Evolutionary conservation across 2,797 vertebrate species (phyloP), one percentile per base, ranked within the genome.

Genomic region (Silurus aristotelis): DNA sequence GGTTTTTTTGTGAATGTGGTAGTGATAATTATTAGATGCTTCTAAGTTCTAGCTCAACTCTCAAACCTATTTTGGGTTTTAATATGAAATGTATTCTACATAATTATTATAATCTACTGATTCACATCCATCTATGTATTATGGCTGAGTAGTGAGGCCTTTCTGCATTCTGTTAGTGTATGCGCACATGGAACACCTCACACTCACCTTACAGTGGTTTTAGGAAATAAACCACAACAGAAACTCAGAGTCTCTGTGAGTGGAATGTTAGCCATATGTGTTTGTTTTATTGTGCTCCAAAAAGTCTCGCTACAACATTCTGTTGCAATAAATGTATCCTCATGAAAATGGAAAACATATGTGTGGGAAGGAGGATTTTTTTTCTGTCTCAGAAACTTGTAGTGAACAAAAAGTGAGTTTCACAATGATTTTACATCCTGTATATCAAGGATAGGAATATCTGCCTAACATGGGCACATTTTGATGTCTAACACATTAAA

Each of bases 191-290:
- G 80, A 71, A 77, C 55, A 27, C 25, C 43, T 66, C 12, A 48
- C 52, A 48, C 22, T 58, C 13, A 27, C 27, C 67, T 25, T 55
- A 46, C 48, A 27, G 15, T 71, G 9, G 80, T 46, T 38, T 61
- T 72, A 80, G 31, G 20, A 43, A n/a, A 73, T 46, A 43, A 79
- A n/a, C n/a, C 58, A 80, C 31, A 38, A 17, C 56, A 72, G 55
- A 80, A 78, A 70, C n/a, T 66, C 14, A 81, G 31, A 48, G 66
- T 25, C 20, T 25, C 14, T 66, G 31, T 64, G 43, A 63, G 67
- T 25, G 82, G 56, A 87, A 89, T 87, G 58, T 68, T 43, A 84
- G 70, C 79, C 87, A 87, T 78, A 88, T 88, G 87, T 58, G 70
- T 27, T 87, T 83, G 48, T 83, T 80, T 86, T 76, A 64, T 58